These are phyloP conservation scores for Dromiciops gliroides DNA, from an alignment of 2,113 vertebrate species.

Conservation along the genomic window DNA sequence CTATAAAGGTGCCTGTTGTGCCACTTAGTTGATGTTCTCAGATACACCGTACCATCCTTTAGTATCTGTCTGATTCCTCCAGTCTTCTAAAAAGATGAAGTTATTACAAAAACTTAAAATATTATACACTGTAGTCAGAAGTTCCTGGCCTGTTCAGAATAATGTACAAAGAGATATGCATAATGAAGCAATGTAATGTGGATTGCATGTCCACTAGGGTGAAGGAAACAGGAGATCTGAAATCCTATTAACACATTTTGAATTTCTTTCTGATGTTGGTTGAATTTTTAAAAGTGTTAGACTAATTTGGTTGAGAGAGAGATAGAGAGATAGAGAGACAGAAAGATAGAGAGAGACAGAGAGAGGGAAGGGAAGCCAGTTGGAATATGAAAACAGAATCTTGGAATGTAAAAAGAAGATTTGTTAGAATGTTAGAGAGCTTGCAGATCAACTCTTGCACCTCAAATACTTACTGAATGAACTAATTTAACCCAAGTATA, in stretches of 20 bases:
- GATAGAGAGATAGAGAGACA: too few species aligned
- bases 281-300: neutral
- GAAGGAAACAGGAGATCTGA: neutral
- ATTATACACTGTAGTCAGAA: neutral
- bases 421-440: neutral
- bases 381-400: neutral
- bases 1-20: neutral
- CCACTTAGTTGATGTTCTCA: neutral
- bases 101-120: neutral
- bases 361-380: neutral
- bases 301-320: neutral
- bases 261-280: neutral
- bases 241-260: neutral
- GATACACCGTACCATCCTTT: accelerated
- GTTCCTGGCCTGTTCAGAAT: neutral
- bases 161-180: neutral
- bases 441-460: neutral
- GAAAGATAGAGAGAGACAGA: too few species aligned
- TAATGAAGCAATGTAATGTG: neutral
- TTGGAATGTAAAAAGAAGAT: neutral
- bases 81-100: neutral
- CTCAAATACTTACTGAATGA: neutral
- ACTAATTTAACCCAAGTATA: neutral
- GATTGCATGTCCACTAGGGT: accelerated
- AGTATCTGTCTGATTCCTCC: neutral